These are phyloP conservation scores for Amblyopsis rosae DNA, from an alignment of 2,113 vertebrate species.

Conservation along the genomic window DNA sequence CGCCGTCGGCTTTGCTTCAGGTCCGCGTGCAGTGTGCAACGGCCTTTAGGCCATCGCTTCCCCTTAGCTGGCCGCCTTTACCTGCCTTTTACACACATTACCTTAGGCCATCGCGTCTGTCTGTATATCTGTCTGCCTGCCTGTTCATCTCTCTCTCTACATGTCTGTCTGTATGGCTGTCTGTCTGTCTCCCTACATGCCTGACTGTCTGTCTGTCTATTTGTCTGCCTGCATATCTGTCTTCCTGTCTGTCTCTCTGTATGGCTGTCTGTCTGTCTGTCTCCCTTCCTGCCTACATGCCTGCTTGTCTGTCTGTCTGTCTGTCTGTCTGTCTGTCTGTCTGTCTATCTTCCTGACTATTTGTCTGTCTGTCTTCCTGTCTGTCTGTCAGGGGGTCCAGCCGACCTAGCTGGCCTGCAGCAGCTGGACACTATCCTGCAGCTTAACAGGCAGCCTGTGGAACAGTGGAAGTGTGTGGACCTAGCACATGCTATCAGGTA, in stretches of 20 bases:
- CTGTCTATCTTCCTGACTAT: not conserved
- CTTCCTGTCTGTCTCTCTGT: not conserved
- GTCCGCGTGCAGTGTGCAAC: too few relatives aligned
- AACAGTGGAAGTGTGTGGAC: slow-evolving; percentile 95
- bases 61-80: too few relatives aligned
- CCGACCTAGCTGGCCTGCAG: slow-evolving; percentile 89
- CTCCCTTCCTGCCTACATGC: not conserved
- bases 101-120: not conserved
- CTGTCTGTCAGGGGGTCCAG: slow-evolving; percentile 84
- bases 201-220: not conserved
- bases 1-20: too few relatives aligned
- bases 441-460: slow-evolving; percentile 90
- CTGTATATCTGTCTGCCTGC: not conserved
- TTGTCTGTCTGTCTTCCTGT: not conserved
- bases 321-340: not conserved
- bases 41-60: too few relatives aligned
- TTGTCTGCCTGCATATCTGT: not conserved
- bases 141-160: not conserved
- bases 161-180: not conserved
- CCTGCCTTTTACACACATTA: too few relatives aligned
- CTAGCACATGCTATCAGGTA: slow-evolving; percentile 93
- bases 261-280: not conserved
- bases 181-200: not conserved
- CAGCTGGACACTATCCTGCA: slow-evolving; percentile 90
- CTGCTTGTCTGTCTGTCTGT: too few relatives aligned